Percentiles rank a stretch among this genome's conserved stretches.
Evolutionary conservation across 2,113 vertebrate genomes (phyloP).

Genomic region (Pontoporia blainvillei): DNA sequence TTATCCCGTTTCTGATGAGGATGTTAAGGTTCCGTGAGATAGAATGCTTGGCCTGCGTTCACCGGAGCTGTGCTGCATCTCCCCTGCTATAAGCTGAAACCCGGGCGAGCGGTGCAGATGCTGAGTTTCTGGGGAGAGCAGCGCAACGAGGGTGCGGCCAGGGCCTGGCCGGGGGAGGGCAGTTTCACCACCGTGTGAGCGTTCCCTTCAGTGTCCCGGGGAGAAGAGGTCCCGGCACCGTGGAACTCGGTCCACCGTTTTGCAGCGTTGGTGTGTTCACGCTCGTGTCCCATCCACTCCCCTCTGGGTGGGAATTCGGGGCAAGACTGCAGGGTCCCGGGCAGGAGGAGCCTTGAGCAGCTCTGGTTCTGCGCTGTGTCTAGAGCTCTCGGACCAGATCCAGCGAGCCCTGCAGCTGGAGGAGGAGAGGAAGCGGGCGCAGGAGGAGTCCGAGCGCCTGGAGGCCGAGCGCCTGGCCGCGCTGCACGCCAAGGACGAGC

Average conservation of each 20-base stretch:
- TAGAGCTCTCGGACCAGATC: constrained; percentile 95
- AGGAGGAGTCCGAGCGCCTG: constrained; percentile 92
- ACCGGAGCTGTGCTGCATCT: fast-evolving
- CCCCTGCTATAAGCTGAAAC: fast-evolving
- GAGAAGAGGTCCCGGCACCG: background rate
- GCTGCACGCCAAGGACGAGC: constrained; percentile 94
- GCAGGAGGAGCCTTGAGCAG: background rate
- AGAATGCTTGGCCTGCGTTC: fast-evolving
- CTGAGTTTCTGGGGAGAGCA: background rate
- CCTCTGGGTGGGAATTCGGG: background rate
- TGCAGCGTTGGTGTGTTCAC: background rate
- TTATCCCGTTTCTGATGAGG: background rate
- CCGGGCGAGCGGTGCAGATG: fast-evolving
- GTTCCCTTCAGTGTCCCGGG: no score
- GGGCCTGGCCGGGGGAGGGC: fast-evolving
- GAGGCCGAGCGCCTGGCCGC: constrained; percentile 93
- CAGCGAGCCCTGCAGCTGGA: constrained; percentile 90
- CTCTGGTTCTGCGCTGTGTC: background rate
- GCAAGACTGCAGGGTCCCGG: fast-evolving
- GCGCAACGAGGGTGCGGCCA: fast-evolving
- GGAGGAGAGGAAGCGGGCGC: constrained; percentile 90
- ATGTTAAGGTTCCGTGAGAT: background rate
- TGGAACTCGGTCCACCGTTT: background rate
- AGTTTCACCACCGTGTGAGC: fast-evolving
- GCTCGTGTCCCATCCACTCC: fast-evolving